Evolutionary conservation across 2,113 vertebrate species (phyloP).

Genomic region (Pithys albifrons): DNA sequence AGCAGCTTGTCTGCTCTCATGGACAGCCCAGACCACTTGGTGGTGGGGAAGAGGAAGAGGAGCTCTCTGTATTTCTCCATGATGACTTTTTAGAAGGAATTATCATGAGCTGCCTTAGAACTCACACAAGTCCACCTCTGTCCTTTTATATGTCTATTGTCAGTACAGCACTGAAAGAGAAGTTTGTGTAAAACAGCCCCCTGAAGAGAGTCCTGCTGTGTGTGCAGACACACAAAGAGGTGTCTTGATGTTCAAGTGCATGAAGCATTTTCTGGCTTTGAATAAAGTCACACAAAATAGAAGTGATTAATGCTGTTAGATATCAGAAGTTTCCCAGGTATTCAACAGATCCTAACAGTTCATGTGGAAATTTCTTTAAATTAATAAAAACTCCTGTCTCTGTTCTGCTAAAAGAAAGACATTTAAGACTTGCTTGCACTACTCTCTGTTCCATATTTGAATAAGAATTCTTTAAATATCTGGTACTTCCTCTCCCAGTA

Average conservation of each 20-base stretch:
- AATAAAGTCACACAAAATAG: background rate
- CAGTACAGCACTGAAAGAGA: background rate
- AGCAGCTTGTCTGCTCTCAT: background rate
- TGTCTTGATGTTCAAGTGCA: background rate
- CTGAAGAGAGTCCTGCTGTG: background rate
- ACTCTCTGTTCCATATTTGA: background rate
- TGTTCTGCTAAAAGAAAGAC: background rate
- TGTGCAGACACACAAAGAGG: background rate
- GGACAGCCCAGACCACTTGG: background rate
- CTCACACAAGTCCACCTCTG: background rate
- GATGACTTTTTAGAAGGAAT: background rate
- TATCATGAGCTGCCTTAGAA: background rate
- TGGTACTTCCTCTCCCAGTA: background rate
- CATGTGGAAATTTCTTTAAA: background rate
- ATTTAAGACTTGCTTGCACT: background rate
- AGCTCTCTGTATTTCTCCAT: background rate
- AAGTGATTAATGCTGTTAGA: background rate
- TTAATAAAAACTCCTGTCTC: background rate
- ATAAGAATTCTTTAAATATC: background rate
- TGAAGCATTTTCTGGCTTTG: background rate
- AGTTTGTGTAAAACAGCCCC: background rate
- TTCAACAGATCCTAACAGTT: background rate
- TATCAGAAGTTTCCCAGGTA: background rate
- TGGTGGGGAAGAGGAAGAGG: background rate
- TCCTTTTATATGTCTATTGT: background rate